Base-by-base conservation (phyloP, 2,797 vertebrate species). In the Chelon auratus region DNA sequence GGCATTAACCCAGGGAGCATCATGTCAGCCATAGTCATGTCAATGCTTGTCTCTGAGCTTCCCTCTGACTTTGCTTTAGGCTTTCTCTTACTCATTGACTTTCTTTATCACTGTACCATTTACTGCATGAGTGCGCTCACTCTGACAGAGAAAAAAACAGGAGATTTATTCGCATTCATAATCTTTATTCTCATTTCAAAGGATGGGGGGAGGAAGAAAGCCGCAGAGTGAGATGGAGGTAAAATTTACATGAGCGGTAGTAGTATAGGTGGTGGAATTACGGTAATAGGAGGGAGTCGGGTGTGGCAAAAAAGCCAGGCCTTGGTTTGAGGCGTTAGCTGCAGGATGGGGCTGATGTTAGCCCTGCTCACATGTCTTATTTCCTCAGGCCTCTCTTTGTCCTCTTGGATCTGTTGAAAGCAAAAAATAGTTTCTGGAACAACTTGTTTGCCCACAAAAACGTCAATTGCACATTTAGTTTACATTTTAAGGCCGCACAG, bases 351-450 rank as follows among this genome's bases (percentile, higher is more conserved):
- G 53, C 12, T 43, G 33, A 66, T 52, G 43, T 11, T 53, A 3
- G 13, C 53, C 17, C 59, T 50, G 52, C 26, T 77, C 42, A 33
- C 7, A 57, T 37, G 24, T 4, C 73, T 72, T 90, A 95, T 83
- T 94, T 94, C 88, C 94, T 94, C 26, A 94, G 81, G 67, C 91
- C 94, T 79, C 94, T 88, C 80, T 95, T 95, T 53, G 87, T 88
- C 72, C 93, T 90, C 81, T 95, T 95, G 52, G 93, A 87, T 68
- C 94, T 95, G 77, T 68, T 56, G n/a, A 77, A 72, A 81, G 48
- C 17, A 76, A 74, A 14, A 1, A 1, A 20, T 8, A 58, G 45
- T 65, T 0, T 33, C 55, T 24, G 48, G 40, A 18, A 45, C 3
- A 36, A 65, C 60, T 67, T 39, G 17, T 77, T 77, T 26, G 45